Percentiles rank a stretch among this genome's conserved stretches.
phyloP scores from a whole-genome alignment of 1,140 invertebrate species.

The Brachionus paranguensis region DNA sequence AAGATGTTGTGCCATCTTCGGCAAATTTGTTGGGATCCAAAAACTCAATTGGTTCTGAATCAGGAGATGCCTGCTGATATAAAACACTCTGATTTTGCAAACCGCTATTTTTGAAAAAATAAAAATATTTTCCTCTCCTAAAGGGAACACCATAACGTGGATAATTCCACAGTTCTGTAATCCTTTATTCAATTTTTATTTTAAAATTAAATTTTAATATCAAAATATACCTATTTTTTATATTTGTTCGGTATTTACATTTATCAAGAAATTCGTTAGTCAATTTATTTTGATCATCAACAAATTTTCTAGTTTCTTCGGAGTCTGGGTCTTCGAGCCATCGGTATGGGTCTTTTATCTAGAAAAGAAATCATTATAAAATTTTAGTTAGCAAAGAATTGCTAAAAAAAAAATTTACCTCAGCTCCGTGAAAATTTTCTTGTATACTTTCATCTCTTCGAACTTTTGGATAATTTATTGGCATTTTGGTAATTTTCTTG shows the following conservation, averaged over 20 bases:
- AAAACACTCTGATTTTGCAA: slow-evolving; percentile 92
- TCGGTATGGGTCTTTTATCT: slow-evolving; percentile 85
- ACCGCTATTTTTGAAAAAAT: slow-evolving; percentile 88
- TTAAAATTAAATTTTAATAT: not conserved
- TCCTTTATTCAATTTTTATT: slow-evolving; percentile 47
- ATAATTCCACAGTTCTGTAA: slow-evolving; percentile 90
- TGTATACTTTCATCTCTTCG: slow-evolving; percentile 69
- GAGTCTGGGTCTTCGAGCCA: slow-evolving; percentile 94
- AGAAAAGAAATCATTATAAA: not conserved
- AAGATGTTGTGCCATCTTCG: slow-evolving; percentile 82
- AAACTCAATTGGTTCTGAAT: slow-evolving; percentile 76
- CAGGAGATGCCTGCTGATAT: slow-evolving; percentile 77
- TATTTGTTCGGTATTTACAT: slow-evolving; percentile 67
- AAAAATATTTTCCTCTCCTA: slow-evolving; percentile 76
- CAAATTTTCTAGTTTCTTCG: slow-evolving; percentile 82
- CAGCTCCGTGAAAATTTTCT: slow-evolving; percentile 74
- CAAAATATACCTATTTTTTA: slow-evolving; percentile 59
- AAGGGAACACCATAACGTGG: slow-evolving; percentile 84
- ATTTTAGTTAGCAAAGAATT: not conserved
- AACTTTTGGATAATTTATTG: slow-evolving; percentile 65
- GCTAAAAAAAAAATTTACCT: slow-evolving; percentile 59
- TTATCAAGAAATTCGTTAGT: slow-evolving; percentile 75
- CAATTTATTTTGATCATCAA: slow-evolving; percentile 82
- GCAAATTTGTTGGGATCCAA: slow-evolving; percentile 88
- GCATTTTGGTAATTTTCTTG: slow-evolving; percentile 5